phyloP scores from a whole-genome alignment of 2,797 vertebrate genomes.

The Syngnathus rostellatus region DNA sequence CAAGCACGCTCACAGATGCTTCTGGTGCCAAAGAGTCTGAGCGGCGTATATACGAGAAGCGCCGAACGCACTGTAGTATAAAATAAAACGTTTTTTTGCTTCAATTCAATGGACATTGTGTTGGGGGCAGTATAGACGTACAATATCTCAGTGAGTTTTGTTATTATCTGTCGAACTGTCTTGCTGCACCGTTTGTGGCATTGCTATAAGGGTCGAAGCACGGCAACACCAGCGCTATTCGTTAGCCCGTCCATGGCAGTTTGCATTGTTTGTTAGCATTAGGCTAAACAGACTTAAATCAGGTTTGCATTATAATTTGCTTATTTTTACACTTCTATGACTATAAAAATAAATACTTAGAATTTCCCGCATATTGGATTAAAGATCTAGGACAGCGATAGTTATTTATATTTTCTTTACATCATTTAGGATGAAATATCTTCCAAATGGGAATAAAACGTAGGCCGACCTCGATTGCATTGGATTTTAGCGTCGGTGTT shows the following conservation, averaged over 20 bases:
- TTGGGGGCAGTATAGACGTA: background rate
- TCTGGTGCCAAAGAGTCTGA: constrained; percentile 53
- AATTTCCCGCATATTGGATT: background rate
- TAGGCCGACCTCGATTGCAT: background rate
- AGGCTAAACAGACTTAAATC: no score
- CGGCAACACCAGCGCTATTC: no score
- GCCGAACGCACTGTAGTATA: no score
- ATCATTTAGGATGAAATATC: background rate
- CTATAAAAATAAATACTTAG: background rate
- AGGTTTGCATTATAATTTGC: no score
- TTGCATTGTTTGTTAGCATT: no score
- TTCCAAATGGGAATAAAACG: background rate
- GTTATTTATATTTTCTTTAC: background rate
- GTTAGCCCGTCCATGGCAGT: no score
- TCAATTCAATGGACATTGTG: background rate
- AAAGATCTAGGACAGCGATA: background rate
- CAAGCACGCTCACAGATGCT: constrained; percentile 16
- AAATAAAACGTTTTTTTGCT: background rate
- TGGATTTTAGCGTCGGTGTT: background rate
- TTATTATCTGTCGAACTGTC: no score
- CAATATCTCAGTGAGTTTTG: no score
- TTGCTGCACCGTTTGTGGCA: no score
- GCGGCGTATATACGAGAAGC: background rate
- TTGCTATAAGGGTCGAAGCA: no score
- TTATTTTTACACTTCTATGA: no score